phyloP scores from a whole-genome alignment of 1,140 invertebrate genomes.

The Oedothorax gibbosus region DNA sequence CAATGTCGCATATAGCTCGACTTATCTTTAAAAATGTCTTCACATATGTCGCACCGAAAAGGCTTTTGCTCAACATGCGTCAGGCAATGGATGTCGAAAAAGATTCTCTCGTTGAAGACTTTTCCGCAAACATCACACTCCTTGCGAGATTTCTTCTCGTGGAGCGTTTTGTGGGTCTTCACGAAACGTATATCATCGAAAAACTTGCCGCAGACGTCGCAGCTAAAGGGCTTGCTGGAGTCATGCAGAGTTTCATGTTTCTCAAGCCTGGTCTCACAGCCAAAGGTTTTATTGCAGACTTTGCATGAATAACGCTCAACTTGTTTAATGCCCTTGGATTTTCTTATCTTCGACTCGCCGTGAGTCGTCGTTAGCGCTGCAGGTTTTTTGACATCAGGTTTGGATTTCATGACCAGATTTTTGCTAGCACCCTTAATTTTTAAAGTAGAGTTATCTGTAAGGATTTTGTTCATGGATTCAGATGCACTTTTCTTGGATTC shows the following conservation, averaged over 20 bases:
- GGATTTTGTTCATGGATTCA: background rate
- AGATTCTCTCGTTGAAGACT: slow-evolving; percentile 9
- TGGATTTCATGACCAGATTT: background rate
- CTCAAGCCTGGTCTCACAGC: background rate
- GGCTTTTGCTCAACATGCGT: slow-evolving; percentile 32
- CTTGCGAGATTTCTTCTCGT: slow-evolving; percentile 16
- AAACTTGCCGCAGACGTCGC: slow-evolving; percentile 33
- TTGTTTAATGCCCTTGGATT: background rate
- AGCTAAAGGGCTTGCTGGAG: slow-evolving; percentile 16
- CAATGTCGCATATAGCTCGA: slow-evolving; percentile 3
- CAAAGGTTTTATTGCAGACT: slow-evolving; percentile 25
- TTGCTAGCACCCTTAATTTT: background rate
- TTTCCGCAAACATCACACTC: slow-evolving; percentile 34
- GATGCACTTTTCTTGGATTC: too few species aligned
- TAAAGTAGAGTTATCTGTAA: background rate
- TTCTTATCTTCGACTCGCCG: background rate
- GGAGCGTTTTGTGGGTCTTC: background rate
- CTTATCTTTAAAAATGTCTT: slow-evolving; percentile 31
- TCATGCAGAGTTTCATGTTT: slow-evolving; percentile 4
- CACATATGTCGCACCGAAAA: slow-evolving; percentile 21
- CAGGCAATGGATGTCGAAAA: slow-evolving; percentile 26
- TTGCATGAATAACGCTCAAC: background rate
- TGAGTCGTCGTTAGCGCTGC: background rate
- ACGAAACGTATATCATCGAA: slow-evolving; percentile 7
- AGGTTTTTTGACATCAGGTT: background rate